Evolutionary conservation across 1,140 invertebrate species (phyloP).

Genomic region (Charaxes varanes): DNA sequence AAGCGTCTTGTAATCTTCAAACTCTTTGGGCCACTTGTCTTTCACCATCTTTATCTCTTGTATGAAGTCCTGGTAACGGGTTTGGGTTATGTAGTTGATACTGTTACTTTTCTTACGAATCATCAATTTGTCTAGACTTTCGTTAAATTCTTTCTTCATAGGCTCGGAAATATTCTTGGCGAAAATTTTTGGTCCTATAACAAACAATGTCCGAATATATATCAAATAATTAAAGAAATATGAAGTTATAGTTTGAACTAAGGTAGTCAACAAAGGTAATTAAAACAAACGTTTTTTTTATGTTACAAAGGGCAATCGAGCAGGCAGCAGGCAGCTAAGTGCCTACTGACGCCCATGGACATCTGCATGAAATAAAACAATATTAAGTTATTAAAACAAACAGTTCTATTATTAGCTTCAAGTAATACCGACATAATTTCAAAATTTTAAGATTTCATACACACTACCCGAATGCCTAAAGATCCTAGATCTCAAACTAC

Average conservation of each 20-base stretch:
- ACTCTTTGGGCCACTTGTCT: conserved; percentile 31
- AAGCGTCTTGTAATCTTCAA: conserved; percentile 47
- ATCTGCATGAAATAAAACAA: too few relatives aligned
- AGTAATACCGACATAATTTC: too few relatives aligned
- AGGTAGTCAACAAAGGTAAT: conserved; percentile 7
- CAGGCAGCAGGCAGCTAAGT: too few relatives aligned
- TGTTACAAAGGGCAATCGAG: too few relatives aligned
- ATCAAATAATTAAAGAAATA: background rate
- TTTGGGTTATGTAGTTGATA: conserved; percentile 32
- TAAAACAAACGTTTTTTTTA: too few relatives aligned
- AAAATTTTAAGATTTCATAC: too few relatives aligned
- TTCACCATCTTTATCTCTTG: conserved; percentile 41
- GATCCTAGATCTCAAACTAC: too few relatives aligned
- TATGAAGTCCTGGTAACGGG: conserved; percentile 41
- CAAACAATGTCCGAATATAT: too few relatives aligned
- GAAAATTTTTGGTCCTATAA: conserved; percentile 11
- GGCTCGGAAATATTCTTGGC: conserved; percentile 19
- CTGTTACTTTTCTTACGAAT: conserved; percentile 43
- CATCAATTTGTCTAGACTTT: conserved; percentile 38
- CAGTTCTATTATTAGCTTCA: too few relatives aligned
- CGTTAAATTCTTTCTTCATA: conserved; percentile 44
- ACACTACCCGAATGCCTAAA: too few relatives aligned
- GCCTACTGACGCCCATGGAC: too few relatives aligned
- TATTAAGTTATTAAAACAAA: too few relatives aligned
- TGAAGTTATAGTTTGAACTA: background rate